These are phyloP conservation scores for Lycodopsis pacificus DNA, from an alignment of 2,797 vertebrate species.

Conservation along the genomic window DNA sequence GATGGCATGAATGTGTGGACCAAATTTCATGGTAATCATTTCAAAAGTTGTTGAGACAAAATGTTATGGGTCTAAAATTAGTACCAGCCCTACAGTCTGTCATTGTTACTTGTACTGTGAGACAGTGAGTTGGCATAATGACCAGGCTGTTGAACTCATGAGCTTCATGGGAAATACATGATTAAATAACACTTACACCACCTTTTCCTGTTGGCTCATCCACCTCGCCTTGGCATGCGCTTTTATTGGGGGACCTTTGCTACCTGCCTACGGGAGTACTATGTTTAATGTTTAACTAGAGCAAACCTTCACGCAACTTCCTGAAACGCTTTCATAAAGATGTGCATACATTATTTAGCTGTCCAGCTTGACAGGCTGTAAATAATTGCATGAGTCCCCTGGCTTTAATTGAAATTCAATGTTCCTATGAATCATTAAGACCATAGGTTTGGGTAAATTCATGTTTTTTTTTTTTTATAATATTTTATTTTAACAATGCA, in stretches of 20 bases:
- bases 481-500: too few relatives aligned
- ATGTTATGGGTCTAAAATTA: not conserved
- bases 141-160: slow-evolving; percentile 13
- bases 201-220: slow-evolving; percentile 9
- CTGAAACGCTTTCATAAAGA: not conserved
- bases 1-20: not conserved
- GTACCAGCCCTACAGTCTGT: not conserved
- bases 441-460: slow-evolving; percentile 52
- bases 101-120: not conserved
- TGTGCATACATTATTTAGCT: not conserved
- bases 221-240: not conserved
- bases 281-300: slow-evolving; percentile 33
- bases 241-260: slow-evolving; percentile 27
- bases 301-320: not conserved
- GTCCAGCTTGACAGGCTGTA: not conserved
- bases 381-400: not conserved
- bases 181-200: slow-evolving; percentile 1
- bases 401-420: slow-evolving; percentile 25
- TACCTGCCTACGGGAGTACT: not conserved
- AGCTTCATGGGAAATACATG: slow-evolving; percentile 16
- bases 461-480: too few relatives aligned
- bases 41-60: not conserved
- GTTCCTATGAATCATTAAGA: slow-evolving; percentile 28
- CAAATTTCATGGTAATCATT: not conserved
- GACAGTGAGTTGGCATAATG: not conserved